phyloP scores from a whole-genome alignment of 2,888 invertebrate genomes.

The Parelbella ahira region DNA sequence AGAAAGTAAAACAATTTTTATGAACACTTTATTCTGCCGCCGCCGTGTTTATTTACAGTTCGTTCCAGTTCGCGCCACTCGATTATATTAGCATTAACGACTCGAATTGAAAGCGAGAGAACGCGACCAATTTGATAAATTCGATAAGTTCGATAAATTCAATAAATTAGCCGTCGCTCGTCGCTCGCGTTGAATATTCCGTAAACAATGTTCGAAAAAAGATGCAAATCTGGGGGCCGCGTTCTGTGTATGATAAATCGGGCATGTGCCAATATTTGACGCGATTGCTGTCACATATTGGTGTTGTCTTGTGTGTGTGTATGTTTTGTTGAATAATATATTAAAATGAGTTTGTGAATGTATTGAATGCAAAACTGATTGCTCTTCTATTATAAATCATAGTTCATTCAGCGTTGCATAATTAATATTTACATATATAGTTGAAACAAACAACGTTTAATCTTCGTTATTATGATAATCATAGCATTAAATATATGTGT shows the following conservation, averaged over 20 bases:
- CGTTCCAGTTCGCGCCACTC: conserved; percentile 1
- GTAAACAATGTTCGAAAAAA: conserved; percentile 1
- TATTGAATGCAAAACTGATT: not conserved
- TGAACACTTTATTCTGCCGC: too few species aligned
- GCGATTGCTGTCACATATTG: too few species aligned
- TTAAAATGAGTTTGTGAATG: conserved; percentile 4
- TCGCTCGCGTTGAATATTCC: conserved; percentile 1
- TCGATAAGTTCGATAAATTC: conserved; percentile 15
- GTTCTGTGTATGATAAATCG: too few species aligned
- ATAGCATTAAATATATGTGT: too few species aligned
- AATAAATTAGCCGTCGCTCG: conserved; percentile 11
- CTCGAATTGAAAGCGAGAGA: conserved; percentile 16
- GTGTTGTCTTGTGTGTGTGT: too few species aligned
- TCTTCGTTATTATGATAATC: too few species aligned
- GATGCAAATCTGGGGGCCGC: too few species aligned
- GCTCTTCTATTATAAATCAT: not conserved
- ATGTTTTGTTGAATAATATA: conserved; percentile 7
- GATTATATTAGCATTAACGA: conserved; percentile 16
- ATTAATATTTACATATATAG: too few species aligned
- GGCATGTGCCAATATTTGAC: too few species aligned
- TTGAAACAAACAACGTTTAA: too few species aligned
- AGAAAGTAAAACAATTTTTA: too few species aligned
- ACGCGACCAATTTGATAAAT: conserved; percentile 13
- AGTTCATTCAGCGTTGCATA: too few species aligned
- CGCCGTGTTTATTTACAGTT: conserved; percentile 14